Conservation (phyloP, 2,797 vertebrate species). For the Lepilemur septentrionalis region DNA sequence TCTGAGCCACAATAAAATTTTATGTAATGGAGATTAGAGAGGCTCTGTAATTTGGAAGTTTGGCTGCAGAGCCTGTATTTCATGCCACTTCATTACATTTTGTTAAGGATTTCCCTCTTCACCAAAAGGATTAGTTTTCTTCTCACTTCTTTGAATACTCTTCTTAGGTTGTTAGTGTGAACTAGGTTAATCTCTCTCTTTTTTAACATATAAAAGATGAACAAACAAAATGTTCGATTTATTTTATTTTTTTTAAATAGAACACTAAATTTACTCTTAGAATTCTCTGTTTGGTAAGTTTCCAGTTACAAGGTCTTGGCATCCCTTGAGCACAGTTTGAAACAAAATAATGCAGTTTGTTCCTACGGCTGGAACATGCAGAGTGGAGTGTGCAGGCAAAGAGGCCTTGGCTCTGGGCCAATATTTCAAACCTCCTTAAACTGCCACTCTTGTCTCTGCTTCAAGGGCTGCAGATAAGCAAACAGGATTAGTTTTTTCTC, state of each 20-base stretch:
- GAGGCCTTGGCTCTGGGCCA: conserved; percentile 81
- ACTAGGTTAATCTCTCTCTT: conserved; percentile 68
- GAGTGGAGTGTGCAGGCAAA: conserved; percentile 81
- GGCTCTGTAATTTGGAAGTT: conserved; percentile 40
- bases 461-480: conserved; percentile 70
- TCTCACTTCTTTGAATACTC: conserved; percentile 68
- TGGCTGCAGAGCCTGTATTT: conserved; percentile 58
- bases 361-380: conserved; percentile 84
- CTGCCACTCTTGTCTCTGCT: conserved; percentile 79
- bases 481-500: conserved; percentile 77
- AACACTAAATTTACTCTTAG: conserved; percentile 80
- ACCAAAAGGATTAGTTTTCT: conserved; percentile 68
- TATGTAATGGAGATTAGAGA: conserved; percentile 71
- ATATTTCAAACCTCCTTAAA: conserved; percentile 79
- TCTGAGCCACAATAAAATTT: conserved; percentile 70
- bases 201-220: conserved; percentile 73
- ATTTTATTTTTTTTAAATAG: conserved; percentile 75
- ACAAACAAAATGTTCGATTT: conserved; percentile 70
- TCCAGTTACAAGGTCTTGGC: conserved; percentile 87
- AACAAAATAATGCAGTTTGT: conserved; percentile 86
- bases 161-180: conserved; percentile 68
- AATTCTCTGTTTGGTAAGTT: conserved; percentile 82
- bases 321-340: conserved; percentile 87
- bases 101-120: conserved; percentile 73
- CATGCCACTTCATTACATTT: conserved; percentile 63